These are phyloP conservation scores for Nysson spinosus DNA, from an alignment of 2,888 invertebrate species.

Conservation along the genomic window DNA sequence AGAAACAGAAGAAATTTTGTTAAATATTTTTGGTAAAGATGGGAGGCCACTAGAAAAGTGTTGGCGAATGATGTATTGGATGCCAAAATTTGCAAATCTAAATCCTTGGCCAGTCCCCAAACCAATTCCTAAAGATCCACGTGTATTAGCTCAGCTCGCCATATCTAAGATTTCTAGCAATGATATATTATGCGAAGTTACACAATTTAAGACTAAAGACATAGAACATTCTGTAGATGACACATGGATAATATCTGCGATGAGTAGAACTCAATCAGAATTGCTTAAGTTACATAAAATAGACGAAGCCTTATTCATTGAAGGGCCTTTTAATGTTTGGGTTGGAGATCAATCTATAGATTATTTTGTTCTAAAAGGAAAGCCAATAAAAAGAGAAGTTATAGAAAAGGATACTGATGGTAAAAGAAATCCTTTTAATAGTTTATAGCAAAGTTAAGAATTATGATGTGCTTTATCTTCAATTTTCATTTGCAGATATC, in stretches of 20 bases:
- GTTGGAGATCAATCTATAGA: constrained; percentile 85
- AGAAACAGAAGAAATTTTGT: constrained; percentile 90
- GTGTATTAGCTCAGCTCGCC: constrained; percentile 89
- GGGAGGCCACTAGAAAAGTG: constrained; percentile 86
- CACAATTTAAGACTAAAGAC: constrained; percentile 84
- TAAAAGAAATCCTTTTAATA: constrained; percentile 64
- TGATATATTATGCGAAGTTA: constrained; percentile 85
- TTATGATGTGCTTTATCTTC: neutral
- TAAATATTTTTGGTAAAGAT: constrained; percentile 89
- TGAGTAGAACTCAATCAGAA: constrained; percentile 86
- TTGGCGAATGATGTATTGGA: constrained; percentile 92
- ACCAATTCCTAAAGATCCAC: constrained; percentile 86
- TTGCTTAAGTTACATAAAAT: constrained; percentile 83
- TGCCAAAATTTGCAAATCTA: constrained; percentile 95
- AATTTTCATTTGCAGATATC: constrained; percentile 81
- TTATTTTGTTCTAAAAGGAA: constrained; percentile 90
- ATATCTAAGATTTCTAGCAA: constrained; percentile 90
- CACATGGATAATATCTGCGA: constrained; percentile 95
- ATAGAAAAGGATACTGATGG: constrained; percentile 82
- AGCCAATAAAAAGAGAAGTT: constrained; percentile 65
- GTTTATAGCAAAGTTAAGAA: neutral
- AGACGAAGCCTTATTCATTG: constrained; percentile 85
- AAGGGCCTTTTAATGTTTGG: constrained; percentile 91
- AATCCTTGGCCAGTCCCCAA: constrained; percentile 92
- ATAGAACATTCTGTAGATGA: constrained; percentile 88